phyloP scores from a whole-genome alignment of 2,113 vertebrate species.

The Notechis scutatus region DNA sequence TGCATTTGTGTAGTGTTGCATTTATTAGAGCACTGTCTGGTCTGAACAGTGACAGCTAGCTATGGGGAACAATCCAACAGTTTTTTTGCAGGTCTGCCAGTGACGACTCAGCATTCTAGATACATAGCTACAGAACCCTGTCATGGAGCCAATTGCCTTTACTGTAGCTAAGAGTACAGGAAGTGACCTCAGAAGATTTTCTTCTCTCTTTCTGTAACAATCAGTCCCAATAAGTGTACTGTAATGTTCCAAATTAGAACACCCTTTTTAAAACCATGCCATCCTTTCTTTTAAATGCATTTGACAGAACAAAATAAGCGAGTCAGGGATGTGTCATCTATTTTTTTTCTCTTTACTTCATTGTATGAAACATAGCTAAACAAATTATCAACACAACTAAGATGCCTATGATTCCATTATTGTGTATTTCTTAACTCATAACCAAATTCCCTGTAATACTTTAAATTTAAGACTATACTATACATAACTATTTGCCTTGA shows the following conservation, averaged over 20 bases:
- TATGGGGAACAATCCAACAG: conserved; percentile 21
- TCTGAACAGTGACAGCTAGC: not conserved
- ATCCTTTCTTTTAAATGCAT: not conserved
- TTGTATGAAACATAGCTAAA: not conserved
- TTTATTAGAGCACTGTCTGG: not conserved
- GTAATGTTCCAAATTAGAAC: not conserved
- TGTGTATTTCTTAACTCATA: not conserved
- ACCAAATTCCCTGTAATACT: not conserved
- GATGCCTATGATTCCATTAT: not conserved
- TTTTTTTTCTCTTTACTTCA: not conserved
- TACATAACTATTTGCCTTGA: not conserved
- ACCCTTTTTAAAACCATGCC: not conserved
- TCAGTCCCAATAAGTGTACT: not conserved
- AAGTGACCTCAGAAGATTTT: not conserved
- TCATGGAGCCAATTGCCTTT: not conserved
- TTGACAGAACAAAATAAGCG: not conserved
- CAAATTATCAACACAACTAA: not conserved
- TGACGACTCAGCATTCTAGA: conserved; percentile 19
- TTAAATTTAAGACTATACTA: not conserved
- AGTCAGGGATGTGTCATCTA: not conserved
- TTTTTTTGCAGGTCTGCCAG: conserved; percentile 10
- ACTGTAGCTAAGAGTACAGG: conserved; percentile 2
- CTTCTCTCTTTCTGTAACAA: not conserved
- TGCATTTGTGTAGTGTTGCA: not conserved
- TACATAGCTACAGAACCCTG: not conserved